phyloP scores from a whole-genome alignment of 2,113 vertebrate genomes.

The Psittacus erithacus region DNA sequence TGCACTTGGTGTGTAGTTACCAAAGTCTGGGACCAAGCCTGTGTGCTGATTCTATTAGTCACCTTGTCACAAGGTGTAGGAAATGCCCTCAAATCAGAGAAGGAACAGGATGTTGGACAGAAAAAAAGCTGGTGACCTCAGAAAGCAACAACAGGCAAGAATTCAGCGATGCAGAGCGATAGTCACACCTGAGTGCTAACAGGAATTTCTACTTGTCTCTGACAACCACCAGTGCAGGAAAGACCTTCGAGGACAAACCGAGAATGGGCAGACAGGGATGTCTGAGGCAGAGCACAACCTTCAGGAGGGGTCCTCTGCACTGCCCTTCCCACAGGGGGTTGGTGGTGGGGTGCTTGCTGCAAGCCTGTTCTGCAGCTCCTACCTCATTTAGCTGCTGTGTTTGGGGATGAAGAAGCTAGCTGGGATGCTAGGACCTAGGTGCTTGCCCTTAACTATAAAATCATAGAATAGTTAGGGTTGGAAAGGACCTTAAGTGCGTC shows the following conservation, averaged over 20 bases:
- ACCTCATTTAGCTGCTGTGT: neutral
- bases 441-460: neutral
- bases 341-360: neutral
- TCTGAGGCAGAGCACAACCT: neutral
- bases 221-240: neutral
- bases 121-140: neutral
- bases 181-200: neutral
- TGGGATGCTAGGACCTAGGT: neutral
- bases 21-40: neutral
- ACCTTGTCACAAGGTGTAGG: neutral
- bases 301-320: neutral
- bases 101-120: slow-evolving; percentile 2
- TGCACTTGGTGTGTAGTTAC: neutral
- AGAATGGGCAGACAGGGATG: neutral
- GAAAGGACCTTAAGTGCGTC: neutral
- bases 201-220: neutral
- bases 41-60: neutral
- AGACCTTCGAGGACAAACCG: neutral
- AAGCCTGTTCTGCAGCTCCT: neutral
- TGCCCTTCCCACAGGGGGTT: neutral
- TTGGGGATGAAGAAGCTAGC: neutral
- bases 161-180: neutral
- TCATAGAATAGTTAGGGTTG: neutral
- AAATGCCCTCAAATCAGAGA: neutral
- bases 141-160: neutral